Conservation (phyloP, 1,140 invertebrate species). For the Oedothorax gibbosus region DNA sequence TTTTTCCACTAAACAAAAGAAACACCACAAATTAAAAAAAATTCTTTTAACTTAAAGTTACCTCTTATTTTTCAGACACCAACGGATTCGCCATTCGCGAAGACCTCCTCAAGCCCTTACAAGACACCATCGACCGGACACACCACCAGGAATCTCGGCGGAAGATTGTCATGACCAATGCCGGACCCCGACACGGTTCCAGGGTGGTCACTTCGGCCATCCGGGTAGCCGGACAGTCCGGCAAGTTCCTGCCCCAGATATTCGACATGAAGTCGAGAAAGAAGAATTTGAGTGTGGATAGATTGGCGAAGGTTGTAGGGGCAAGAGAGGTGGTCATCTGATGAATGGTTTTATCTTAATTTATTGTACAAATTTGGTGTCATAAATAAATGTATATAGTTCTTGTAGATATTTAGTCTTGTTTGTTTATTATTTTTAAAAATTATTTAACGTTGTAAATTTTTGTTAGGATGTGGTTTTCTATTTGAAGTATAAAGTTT, state of each 20-base stretch:
- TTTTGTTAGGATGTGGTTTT: too few species aligned
- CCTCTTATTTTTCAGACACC: background rate
- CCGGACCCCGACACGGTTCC: background rate
- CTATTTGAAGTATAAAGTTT: too few species aligned
- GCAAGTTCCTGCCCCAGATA: slow-evolving; percentile 32
- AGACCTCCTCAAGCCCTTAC: slow-evolving; percentile 27
- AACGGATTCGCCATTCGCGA: slow-evolving; percentile 44
- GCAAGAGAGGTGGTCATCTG: slow-evolving; percentile 10
- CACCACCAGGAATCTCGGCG: background rate
- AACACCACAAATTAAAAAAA: background rate
- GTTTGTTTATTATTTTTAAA: background rate
- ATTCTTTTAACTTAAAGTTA: background rate
- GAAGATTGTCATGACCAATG: background rate
- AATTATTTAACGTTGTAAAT: too few species aligned
- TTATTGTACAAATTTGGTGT: background rate
- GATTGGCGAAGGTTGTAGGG: background rate
- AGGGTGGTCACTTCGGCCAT: slow-evolving; percentile 40
- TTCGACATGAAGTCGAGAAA: slow-evolving; percentile 22
- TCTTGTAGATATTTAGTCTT: background rate
- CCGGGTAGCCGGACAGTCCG: slow-evolving; percentile 28
- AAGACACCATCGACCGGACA: background rate
- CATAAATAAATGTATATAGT: slow-evolving; percentile 11
- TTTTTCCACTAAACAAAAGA: background rate
- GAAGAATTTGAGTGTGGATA: background rate
- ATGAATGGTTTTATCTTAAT: background rate